A percentile compares a stretch with the other conserved stretches of the same genome.
Evolutionary conservation across 2,113 vertebrate species (phyloP).

Genomic region (Corythoichthys haematopterus): DNA sequence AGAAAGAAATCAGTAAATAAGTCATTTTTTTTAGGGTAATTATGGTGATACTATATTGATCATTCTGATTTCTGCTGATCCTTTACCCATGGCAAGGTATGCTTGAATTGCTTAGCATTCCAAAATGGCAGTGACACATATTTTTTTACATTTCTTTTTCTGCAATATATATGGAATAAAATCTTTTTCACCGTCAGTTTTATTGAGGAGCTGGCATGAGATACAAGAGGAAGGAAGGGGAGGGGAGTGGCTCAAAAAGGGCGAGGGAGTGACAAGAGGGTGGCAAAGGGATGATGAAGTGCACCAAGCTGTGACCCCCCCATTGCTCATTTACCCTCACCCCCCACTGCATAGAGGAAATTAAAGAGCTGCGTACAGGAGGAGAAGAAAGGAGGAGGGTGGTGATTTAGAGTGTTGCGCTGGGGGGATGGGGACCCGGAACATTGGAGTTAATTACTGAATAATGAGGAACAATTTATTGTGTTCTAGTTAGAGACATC

Average conservation of each 20-base stretch:
- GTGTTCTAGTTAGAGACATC: slow-evolving; percentile 81
- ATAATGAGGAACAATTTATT: slow-evolving; percentile 84
- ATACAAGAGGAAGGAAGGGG: slow-evolving; percentile 6
- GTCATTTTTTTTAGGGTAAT: no score
- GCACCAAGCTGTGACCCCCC: slow-evolving; percentile 56
- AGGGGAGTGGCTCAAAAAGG: slow-evolving; percentile 30
- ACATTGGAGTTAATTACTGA: slow-evolving; percentile 80
- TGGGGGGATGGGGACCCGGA: slow-evolving; percentile 62
- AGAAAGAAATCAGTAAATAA: no score
- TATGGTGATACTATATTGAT: no score
- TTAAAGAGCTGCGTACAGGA: slow-evolving; percentile 73
- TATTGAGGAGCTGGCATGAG: slow-evolving; percentile 19
- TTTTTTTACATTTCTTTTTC: neutral
- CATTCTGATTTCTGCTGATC: neutral
- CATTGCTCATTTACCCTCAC: slow-evolving; percentile 43
- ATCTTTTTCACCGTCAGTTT: slow-evolving; percentile 5
- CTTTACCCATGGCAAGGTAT: neutral
- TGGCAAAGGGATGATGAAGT: slow-evolving; percentile 71
- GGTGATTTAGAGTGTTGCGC: slow-evolving; percentile 70
- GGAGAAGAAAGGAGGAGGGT: slow-evolving; percentile 59
- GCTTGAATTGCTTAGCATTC: neutral
- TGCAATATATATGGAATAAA: neutral
- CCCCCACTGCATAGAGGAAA: slow-evolving; percentile 73
- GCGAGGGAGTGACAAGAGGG: slow-evolving; percentile 39
- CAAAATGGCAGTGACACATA: neutral